Percentiles rank a stretch among this genome's conserved stretches.
These are phyloP conservation scores for Amphilophus citrinellus DNA, from an alignment of 2,113 vertebrate species.

Conservation along the genomic window DNA sequence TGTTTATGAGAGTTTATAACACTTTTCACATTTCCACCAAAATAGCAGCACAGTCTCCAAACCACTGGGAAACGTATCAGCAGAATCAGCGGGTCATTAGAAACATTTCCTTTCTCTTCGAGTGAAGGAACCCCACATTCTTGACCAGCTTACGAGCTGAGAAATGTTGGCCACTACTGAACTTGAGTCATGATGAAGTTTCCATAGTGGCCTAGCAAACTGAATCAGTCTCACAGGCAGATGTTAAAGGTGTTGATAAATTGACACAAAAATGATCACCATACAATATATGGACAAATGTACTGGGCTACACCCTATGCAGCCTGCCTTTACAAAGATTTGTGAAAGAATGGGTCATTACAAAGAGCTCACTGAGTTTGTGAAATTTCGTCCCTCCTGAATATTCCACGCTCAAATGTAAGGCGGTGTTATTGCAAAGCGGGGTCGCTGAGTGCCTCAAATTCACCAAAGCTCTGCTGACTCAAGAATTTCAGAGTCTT, in stretches of 20 bases:
- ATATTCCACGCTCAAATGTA: not conserved
- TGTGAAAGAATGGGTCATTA: not conserved
- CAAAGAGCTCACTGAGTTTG: not conserved
- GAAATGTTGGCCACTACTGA: slow-evolving; percentile 49
- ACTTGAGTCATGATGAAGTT: slow-evolving; percentile 49
- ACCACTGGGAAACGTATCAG: slow-evolving; percentile 34
- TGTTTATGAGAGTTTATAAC: not conserved
- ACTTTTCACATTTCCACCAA: slow-evolving; percentile 1
- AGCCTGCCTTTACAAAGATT: not conserved
- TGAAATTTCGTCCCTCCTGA: not conserved
- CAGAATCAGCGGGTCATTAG: slow-evolving; percentile 50
- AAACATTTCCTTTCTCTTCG: slow-evolving; percentile 20
- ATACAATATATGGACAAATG: not conserved
- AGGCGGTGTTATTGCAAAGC: not conserved
- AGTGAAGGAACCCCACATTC: slow-evolving; percentile 39
- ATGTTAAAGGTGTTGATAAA: slow-evolving; percentile 44
- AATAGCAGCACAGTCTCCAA: slow-evolving; percentile 14
- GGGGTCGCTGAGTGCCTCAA: not conserved
- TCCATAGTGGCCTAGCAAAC: slow-evolving; percentile 30
- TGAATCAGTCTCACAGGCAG: slow-evolving; percentile 37
- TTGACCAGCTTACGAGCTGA: slow-evolving; percentile 52
- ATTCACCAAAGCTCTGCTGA: not conserved
- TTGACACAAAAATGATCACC: not conserved
- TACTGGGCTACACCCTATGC: not conserved
- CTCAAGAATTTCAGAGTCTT: not conserved